Conservation (phyloP, 2,113 vertebrate species). For the Sylvilagus bachmani region DNA sequence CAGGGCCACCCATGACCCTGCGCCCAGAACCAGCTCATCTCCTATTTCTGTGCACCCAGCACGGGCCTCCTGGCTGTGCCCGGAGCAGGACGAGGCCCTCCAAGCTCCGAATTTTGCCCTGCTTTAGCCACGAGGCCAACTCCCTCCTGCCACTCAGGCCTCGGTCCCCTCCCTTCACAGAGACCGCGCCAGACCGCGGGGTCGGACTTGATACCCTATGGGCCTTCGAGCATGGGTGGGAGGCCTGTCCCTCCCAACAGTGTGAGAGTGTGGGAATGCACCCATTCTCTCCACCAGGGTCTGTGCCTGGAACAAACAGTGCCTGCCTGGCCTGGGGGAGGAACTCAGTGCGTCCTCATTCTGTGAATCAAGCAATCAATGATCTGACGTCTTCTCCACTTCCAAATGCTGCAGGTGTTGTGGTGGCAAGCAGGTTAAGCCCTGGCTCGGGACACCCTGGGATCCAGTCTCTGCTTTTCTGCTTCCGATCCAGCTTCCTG, state of each 20-base stretch:
- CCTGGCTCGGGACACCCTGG: too few relatives aligned
- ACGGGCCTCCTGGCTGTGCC: background rate
- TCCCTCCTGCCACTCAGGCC: background rate
- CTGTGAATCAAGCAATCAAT: background rate
- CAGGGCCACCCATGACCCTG: background rate
- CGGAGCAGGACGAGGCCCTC: background rate
- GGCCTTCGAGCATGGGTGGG: background rate
- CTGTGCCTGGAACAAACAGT: background rate
- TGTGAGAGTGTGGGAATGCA: accelerated
- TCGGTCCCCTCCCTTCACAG: background rate
- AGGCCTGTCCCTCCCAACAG: background rate
- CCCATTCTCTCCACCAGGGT: background rate
- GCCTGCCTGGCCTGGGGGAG: background rate
- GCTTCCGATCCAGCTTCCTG: too few relatives aligned
- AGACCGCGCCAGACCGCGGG: background rate
- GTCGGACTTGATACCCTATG: background rate
- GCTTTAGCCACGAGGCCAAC: background rate
- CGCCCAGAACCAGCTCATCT: background rate
- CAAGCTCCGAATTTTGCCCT: background rate
- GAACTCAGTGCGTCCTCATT: background rate
- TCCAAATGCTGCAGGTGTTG: background rate
- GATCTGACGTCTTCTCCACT: background rate
- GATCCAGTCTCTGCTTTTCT: too few relatives aligned
- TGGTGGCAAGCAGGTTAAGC: too few relatives aligned
- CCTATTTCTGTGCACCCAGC: background rate